Base-by-base conservation (phyloP, 2,888 invertebrate species). In the Falcaria lacertinaria region DNA sequence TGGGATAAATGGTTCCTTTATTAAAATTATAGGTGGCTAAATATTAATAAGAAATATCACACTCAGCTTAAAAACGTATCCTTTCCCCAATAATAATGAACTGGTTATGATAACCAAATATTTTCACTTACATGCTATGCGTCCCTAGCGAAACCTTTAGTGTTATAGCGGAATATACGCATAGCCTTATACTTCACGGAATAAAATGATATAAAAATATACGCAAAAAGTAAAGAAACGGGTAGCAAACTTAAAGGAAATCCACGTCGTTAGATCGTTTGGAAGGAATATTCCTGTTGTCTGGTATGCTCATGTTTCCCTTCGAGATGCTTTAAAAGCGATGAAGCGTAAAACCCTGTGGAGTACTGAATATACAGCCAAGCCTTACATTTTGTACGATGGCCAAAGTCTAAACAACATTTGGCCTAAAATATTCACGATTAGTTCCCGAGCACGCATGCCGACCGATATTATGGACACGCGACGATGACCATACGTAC, bases 341-440 rank as follows among this genome's bases (percentile, higher is more conserved):
- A 75, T 76, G 71, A 70, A 72, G 54, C 64, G 54, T 64, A 52
- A 68, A 73, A 55, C 69, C 64, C 64, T 48, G 47, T 63, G 64
- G 73, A 62, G 60, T 62, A 61, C 34, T 48, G 38, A 59, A 59
- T 69, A 67, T 63, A 67, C 60, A 58, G 52, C 58, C 56, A 64
- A 54, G 57, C 60, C 53, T 52, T 43, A 46, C 49, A 46, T 44
- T 51, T 57, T 54, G 52, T 60, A 54, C 52, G 56, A 61, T 54
- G 62, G 56, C 58, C 58, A 52, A 44, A 51, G 57, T 62, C 60
- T 68, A 68, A 69, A 74, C 66, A 71, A 58, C 60, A 55, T 61
- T 48, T 49, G 68, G 74, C 74, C 74, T 80, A 69, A 81, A 81
- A 80, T 81, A 81, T 81, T 81, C 79, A 81, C 74, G 72, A 76